phyloP scores from a whole-genome alignment of 2,888 invertebrate genomes.

The Serrognathus titanus region DNA sequence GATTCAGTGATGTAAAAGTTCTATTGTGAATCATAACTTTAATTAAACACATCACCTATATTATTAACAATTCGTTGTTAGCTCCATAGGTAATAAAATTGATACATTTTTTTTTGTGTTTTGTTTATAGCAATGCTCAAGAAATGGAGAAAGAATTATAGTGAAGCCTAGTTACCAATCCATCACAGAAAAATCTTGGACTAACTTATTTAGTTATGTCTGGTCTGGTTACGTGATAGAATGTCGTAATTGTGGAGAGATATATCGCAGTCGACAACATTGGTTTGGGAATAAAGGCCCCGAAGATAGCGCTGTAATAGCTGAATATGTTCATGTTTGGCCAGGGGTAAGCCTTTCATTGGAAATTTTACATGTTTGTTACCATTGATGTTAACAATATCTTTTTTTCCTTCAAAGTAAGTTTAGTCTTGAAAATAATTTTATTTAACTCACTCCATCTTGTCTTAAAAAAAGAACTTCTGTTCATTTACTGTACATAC shows the following conservation, averaged over 20 bases:
- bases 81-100: too few relatives aligned
- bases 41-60: too few relatives aligned
- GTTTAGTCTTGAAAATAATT: not conserved
- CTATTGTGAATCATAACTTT: too few relatives aligned
- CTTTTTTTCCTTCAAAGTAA: not conserved
- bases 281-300: constrained; percentile 80
- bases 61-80: too few relatives aligned
- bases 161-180: constrained; percentile 56
- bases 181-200: constrained; percentile 56
- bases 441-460: not conserved
- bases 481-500: too few relatives aligned
- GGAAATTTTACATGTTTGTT: constrained; percentile 6
- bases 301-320: constrained; percentile 63
- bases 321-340: constrained; percentile 70
- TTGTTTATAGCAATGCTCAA: constrained; percentile 40
- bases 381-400: constrained; percentile 6
- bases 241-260: constrained; percentile 71
- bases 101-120: too few relatives aligned
- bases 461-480: too few relatives aligned
- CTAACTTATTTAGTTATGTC: constrained; percentile 68
- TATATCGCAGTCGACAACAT: constrained; percentile 69
- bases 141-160: constrained; percentile 51
- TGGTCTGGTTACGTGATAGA: constrained; percentile 78
- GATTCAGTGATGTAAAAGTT: too few relatives aligned
- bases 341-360: constrained; percentile 50